Evolutionary conservation across 2,888 invertebrate genomes (phyloP).

Genomic region (Drosophila borealis): DNA sequence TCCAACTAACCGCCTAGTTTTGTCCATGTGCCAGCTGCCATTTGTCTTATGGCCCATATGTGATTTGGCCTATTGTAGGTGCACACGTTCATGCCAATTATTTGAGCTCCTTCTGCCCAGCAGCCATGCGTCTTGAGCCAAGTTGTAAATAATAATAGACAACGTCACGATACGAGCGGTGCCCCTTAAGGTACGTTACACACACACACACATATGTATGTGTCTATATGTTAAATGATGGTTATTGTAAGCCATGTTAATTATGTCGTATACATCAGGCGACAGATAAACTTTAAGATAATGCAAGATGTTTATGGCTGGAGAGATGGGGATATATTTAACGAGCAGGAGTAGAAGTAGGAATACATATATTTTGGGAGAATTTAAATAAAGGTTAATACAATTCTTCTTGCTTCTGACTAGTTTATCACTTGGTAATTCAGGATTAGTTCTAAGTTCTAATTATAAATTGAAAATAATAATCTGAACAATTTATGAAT

Average conservation of each 20-base stretch:
- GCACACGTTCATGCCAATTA: constrained; percentile 59
- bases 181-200: not conserved
- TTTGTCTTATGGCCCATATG: constrained; percentile 60
- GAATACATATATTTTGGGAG: too few relatives aligned
- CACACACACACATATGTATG: too few relatives aligned
- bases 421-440: too few relatives aligned
- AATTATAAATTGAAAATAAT: too few relatives aligned
- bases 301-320: not conserved
- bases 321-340: too few relatives aligned
- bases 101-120: constrained; percentile 29
- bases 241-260: constrained; percentile 23
- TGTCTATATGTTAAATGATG: constrained; percentile 26
- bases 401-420: too few relatives aligned
- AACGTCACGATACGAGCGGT: constrained; percentile 30
- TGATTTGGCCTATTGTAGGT: constrained; percentile 44
- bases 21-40: constrained; percentile 41
- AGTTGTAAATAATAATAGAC: constrained; percentile 56
- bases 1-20: constrained; percentile 39
- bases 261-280: constrained; percentile 13
- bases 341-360: too few relatives aligned
- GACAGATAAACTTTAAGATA: constrained; percentile 5
- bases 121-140: constrained; percentile 26
- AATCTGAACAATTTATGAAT: too few relatives aligned
- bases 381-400: too few relatives aligned
- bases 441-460: too few relatives aligned